A percentile compares a stretch with the other conserved stretches of the same genome.
phyloP scores from a whole-genome alignment of 2,888 invertebrate genomes.

The Melitaea athalia region DNA sequence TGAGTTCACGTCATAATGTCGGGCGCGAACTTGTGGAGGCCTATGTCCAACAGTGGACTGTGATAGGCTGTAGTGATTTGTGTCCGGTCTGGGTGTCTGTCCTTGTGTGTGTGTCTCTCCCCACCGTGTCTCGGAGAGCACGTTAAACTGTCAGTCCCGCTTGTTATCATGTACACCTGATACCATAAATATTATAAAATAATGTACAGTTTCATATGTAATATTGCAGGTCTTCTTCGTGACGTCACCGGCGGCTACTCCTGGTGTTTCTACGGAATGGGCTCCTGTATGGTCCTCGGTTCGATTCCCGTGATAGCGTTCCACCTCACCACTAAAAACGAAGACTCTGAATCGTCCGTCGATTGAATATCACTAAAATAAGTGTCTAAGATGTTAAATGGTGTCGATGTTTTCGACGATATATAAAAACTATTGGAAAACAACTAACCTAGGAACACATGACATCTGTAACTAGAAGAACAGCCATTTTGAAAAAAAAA shows the following conservation, averaged over 20 bases:
- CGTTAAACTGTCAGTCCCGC: too few species aligned
- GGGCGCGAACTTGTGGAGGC: too few species aligned
- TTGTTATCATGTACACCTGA: too few species aligned
- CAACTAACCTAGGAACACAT: neutral
- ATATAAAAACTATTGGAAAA: neutral
- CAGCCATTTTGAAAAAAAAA: neutral
- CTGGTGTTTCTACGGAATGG: conserved; percentile 89
- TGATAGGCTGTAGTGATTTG: too few species aligned
- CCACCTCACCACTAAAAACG: conserved; percentile 68
- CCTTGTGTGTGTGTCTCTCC: too few species aligned
- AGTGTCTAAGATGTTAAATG: neutral
- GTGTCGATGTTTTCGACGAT: neutral
- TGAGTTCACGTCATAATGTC: too few species aligned
- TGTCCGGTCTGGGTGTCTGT: too few species aligned
- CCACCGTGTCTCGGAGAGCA: too few species aligned
- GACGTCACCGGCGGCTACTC: conserved; percentile 88
- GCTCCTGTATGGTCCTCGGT: conserved; percentile 88
- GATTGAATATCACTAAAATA: conserved; percentile 53
- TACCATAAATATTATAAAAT: too few species aligned
- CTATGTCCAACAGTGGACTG: too few species aligned
- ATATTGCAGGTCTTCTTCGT: conserved; percentile 62
- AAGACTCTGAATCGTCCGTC: conserved; percentile 66
- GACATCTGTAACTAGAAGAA: neutral
- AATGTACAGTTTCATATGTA: neutral
- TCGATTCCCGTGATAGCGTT: conserved; percentile 84